Evolutionary conservation across 1,140 invertebrate species (phyloP).

Genomic region (Ceratina calcarata): DNA sequence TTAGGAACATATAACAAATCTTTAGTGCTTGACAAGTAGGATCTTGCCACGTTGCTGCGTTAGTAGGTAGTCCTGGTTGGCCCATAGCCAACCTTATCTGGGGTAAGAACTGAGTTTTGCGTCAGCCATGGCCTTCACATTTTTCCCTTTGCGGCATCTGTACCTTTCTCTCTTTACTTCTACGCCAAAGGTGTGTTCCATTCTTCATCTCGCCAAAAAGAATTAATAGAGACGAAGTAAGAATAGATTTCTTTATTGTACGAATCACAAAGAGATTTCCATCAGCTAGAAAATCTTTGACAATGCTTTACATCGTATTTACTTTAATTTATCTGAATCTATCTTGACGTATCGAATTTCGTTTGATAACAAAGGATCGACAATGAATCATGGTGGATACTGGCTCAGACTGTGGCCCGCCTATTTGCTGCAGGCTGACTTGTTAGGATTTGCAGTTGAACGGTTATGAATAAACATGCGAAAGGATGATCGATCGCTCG

Average conservation of each 20-base stretch:
- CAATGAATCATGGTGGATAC: too few relatives aligned
- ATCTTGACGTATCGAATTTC: too few relatives aligned
- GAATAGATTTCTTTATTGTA: too few relatives aligned
- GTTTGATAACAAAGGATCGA: too few relatives aligned
- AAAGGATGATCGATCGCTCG: conserved; percentile 62
- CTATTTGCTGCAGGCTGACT: conserved; percentile 55
- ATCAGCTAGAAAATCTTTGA: too few relatives aligned
- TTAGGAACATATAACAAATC: conserved; percentile 46
- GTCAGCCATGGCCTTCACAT: conserved; percentile 58
- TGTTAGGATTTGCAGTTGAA: conserved; percentile 67
- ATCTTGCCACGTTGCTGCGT: conserved; percentile 31
- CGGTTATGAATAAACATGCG: conserved; percentile 69
- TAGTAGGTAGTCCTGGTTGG: conserved; percentile 56
- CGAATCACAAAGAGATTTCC: too few relatives aligned
- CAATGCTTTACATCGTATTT: too few relatives aligned
- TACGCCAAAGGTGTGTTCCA: background rate
- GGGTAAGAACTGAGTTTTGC: conserved; percentile 59
- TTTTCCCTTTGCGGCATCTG: conserved; percentile 55
- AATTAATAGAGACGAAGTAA: background rate
- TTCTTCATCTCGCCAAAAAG: background rate
- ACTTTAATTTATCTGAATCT: too few relatives aligned
- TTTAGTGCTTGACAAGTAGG: conserved; percentile 26
- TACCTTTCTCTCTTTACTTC: conserved; percentile 35
- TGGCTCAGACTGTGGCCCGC: background rate
- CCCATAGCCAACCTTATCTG: conserved; percentile 63